Conservation (phyloP, 2,113 vertebrate species). For the Hiodon tergisus region DNA sequence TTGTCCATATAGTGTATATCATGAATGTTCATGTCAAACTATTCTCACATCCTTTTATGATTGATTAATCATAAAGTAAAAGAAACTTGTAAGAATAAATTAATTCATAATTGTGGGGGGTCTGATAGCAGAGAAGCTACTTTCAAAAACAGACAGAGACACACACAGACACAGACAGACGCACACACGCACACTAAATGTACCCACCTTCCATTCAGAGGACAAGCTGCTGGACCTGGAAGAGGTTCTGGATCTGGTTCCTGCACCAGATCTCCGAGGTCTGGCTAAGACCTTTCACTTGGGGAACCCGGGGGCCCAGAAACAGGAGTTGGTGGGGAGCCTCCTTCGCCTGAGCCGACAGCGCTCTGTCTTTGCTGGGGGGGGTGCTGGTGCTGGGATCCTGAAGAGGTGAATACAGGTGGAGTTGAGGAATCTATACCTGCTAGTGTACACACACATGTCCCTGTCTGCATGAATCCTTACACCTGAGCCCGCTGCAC, state of each 20-base stretch:
- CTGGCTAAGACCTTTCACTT: constrained; percentile 87
- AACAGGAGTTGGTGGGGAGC: constrained; percentile 74
- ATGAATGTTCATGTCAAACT: not conserved
- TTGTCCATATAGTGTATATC: too few relatives aligned
- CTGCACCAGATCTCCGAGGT: constrained; percentile 77
- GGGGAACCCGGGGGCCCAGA: constrained; percentile 65
- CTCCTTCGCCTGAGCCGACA: constrained; percentile 77
- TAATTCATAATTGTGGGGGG: not conserved
- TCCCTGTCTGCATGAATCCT: not conserved
- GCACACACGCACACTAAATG: not conserved
- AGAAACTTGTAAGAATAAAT: not conserved
- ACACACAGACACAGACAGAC: not conserved
- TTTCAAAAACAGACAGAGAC: not conserved
- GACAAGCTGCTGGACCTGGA: constrained; percentile 74
- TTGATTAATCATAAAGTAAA: not conserved
- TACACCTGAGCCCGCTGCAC: constrained; percentile 1
- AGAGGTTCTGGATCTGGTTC: constrained; percentile 81
- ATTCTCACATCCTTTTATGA: not conserved
- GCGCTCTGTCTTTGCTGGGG: constrained; percentile 71
- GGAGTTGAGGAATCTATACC: not conserved
- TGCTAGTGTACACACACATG: not conserved
- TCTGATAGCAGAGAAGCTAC: too few relatives aligned
- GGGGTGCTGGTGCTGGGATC: constrained; percentile 67
- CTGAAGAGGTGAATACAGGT: constrained; percentile 72
- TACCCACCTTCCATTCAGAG: constrained; percentile 55